Percentiles rank a stretch among this genome's conserved stretches.
These are phyloP conservation scores for Apodemia mormo DNA, from an alignment of 2,888 invertebrate genomes.

Conservation along the genomic window DNA sequence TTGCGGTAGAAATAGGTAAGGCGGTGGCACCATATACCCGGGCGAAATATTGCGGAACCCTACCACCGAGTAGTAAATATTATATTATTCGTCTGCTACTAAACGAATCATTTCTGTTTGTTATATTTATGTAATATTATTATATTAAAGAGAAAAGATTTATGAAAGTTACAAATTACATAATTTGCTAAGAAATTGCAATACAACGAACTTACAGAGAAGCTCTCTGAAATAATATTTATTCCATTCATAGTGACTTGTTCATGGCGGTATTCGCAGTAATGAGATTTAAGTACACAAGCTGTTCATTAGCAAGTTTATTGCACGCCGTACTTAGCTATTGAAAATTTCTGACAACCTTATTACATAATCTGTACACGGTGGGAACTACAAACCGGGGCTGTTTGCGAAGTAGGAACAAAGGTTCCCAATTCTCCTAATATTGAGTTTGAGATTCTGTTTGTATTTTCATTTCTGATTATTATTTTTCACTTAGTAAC, in stretches of 20 bases:
- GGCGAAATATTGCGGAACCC: no score
- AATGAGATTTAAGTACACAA: constrained; percentile 32
- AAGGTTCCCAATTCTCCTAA: constrained; percentile 3
- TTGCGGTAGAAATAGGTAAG: no score
- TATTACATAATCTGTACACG: constrained; percentile 18
- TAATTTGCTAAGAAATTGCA: not conserved
- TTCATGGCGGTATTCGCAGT: constrained; percentile 33
- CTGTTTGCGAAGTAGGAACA: not conserved
- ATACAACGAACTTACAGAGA: constrained; percentile 27
- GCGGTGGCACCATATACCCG: no score
- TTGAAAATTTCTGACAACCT: constrained; percentile 17
- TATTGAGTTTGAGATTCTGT: constrained; percentile 1
- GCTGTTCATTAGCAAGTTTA: constrained; percentile 31
- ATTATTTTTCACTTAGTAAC: not conserved
- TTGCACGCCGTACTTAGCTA: constrained; percentile 24
- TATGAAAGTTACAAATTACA: not conserved
- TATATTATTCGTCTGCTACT: no score
- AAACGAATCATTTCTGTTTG: no score
- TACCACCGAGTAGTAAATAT: no score
- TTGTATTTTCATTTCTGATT: constrained; percentile 3
- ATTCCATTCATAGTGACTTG: constrained; percentile 53
- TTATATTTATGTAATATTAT: no score
- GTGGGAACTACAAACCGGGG: constrained; percentile 9
- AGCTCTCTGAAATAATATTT: constrained; percentile 48
- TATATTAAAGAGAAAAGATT: no score